Conservation (phyloP, 1,140 invertebrate species). For the Drosophila albomicans region DNA sequence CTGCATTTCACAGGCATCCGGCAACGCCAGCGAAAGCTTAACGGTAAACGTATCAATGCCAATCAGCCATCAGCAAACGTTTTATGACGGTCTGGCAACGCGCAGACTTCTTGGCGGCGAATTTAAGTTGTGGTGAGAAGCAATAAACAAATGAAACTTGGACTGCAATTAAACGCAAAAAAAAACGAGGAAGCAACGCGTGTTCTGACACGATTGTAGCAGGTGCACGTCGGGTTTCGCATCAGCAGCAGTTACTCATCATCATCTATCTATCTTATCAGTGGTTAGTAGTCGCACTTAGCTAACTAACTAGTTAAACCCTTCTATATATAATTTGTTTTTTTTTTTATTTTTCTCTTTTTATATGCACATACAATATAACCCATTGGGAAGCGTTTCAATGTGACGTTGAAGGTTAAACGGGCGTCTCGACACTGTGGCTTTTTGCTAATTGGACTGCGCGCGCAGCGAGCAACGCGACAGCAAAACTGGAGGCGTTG, state of each 20-base stretch:
- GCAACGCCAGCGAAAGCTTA: not conserved
- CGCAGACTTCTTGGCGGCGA: not conserved
- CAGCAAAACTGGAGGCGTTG: constrained; percentile 12
- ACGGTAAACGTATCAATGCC: not conserved
- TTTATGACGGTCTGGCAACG: not conserved
- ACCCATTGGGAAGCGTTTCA: constrained; percentile 35
- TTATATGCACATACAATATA: too few relatives aligned
- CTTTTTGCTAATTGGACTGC: constrained; percentile 54
- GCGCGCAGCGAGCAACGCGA: constrained; percentile 67
- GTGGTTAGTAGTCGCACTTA: not conserved
- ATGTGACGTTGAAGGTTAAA: constrained; percentile 73
- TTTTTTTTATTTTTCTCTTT: too few relatives aligned
- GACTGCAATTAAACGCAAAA: not conserved
- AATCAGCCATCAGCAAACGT: not conserved
- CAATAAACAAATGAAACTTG: not conserved
- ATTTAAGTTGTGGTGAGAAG: not conserved
- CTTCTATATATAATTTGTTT: not conserved
- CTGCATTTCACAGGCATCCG: not conserved
- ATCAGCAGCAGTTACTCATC: not conserved
- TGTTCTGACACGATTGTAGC: not conserved
- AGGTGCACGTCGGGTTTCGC: not conserved
- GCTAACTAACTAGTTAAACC: not conserved
- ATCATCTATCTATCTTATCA: not conserved
- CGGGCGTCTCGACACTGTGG: constrained; percentile 34
- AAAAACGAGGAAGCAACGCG: not conserved